Evolutionary conservation across 2,888 invertebrate genomes (phyloP), one percentile per base, ranked within the genome.

Genomic region (Tigriopus californicus): DNA sequence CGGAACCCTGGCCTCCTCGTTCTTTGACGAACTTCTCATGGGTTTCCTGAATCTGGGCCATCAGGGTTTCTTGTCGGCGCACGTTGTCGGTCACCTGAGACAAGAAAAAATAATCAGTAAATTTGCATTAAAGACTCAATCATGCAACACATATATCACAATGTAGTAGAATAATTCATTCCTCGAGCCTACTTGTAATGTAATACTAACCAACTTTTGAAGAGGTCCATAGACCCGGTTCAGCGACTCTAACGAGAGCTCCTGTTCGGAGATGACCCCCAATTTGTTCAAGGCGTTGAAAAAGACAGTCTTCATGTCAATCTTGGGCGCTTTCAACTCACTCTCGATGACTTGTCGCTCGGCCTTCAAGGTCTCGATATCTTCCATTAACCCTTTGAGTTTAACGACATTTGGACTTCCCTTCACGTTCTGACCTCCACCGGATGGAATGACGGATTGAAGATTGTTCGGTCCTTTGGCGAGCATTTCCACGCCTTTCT

Each of bases 271-370:
- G 42, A 88, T 81, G 1, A 80, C 79, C 2, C 86, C 85, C 67
- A 85, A 84, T 66, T 81, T 78, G 5, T 81, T 78, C 61, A 90
- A 70, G 0, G 88, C 84, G 22, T 74, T 72, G 65, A 88, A 73
- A 71, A 92, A 90, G 66, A 79, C 78, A 24, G 79, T 77, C 68
- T 87, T 84, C 81, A 94, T 87, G 68, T 87, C 86, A 56, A 80
- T 79, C 11, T 82, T 80, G 4, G 82, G 77, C 48, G 80, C 80
- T 68, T 87, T 87, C 42, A 94, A 74, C 71, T 90, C 87, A 2
- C 80, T 80, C 75, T 95, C 94, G 64, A 92, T 79, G 5, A 79
- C 80, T 71, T 92, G 92, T 51, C 95, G 79, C 73, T 91, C 90
- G 3, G 83, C 83, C 58, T 62, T 64, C 40, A 63, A 52, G 1